Evolutionary conservation across 1,140 invertebrate genomes (phyloP).

Genomic region (Oncopeltus fasciatus): DNA sequence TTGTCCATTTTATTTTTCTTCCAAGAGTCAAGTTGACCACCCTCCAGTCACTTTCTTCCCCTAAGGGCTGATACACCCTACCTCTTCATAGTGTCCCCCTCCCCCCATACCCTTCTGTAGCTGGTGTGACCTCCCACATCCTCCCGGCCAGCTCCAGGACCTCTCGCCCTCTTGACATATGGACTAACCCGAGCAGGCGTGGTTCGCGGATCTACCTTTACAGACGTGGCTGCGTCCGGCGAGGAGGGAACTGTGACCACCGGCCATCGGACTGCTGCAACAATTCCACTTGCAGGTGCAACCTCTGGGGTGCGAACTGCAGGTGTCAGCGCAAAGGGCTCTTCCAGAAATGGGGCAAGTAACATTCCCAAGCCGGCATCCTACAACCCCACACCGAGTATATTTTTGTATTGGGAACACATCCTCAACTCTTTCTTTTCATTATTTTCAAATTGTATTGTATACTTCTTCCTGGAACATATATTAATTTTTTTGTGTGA

Average conservation of each 20-base stretch:
- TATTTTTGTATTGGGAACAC: not conserved
- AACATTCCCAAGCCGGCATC: slow-evolving; percentile 4
- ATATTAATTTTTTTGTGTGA: too few species aligned
- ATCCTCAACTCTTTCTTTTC: not conserved
- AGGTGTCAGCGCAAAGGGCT: slow-evolving; percentile 75
- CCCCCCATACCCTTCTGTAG: too few species aligned
- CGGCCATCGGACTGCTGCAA: slow-evolving; percentile 73
- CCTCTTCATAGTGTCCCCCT: too few species aligned
- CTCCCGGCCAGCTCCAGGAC: too few species aligned
- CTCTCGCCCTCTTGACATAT: too few species aligned
- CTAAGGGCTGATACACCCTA: too few species aligned
- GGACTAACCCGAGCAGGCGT: slow-evolving; percentile 40
- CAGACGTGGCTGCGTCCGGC: slow-evolving; percentile 67
- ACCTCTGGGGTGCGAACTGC: slow-evolving; percentile 81
- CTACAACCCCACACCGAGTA: not conserved
- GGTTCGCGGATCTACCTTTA: slow-evolving; percentile 74
- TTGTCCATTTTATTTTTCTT: not conserved
- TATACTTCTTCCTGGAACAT: too few species aligned
- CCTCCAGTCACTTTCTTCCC: not conserved
- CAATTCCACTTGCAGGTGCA: slow-evolving; percentile 73
- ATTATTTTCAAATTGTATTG: too few species aligned
- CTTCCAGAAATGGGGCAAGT: slow-evolving; percentile 72
- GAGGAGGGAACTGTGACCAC: slow-evolving; percentile 69
- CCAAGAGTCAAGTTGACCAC: not conserved
- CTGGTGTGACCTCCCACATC: not conserved